A percentile compares a stretch with the other conserved stretches of the same genome.
These are phyloP conservation scores for Anthopleura xanthogrammica DNA, from an alignment of 92 coral and sea anemone genomes.

Conservation along the genomic window DNA sequence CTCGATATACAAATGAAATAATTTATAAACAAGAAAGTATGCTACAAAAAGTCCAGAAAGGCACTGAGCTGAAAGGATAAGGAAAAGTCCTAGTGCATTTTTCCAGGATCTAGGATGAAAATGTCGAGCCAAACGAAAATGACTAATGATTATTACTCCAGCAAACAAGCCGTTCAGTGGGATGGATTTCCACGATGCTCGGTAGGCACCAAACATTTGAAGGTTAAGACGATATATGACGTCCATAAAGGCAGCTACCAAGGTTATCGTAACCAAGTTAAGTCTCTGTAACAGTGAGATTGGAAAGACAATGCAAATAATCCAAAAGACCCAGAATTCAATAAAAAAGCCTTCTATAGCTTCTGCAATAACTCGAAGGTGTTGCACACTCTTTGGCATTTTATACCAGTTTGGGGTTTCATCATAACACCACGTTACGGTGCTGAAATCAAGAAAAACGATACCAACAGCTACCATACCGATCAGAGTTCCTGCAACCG, in stretches of 20 bases:
- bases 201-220: constrained; percentile 51
- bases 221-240: constrained; percentile 38
- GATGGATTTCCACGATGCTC: constrained; percentile 50
- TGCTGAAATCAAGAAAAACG: constrained; percentile 51
- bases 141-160: constrained; percentile 18
- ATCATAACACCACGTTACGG: constrained; percentile 56
- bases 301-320: constrained; percentile 46
- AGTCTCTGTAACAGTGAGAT: constrained; percentile 36
- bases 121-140: constrained; percentile 38
- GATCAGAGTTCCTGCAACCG: constrained; percentile 34
- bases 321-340: constrained; percentile 47
- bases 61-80: constrained; percentile 39
- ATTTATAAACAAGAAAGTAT: constrained; percentile 37
- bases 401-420: background rate
- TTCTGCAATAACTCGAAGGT: background rate
- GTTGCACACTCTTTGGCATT: background rate
- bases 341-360: constrained; percentile 26
- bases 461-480: constrained; percentile 45
- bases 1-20: constrained; percentile 39
- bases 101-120: background rate
- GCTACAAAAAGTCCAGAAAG: constrained; percentile 40
- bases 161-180: constrained; percentile 43
- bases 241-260: constrained; percentile 57
- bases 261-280: constrained; percentile 49
- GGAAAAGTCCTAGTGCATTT: constrained; percentile 12